phyloP scores from a whole-genome alignment of 2,797 vertebrate genomes.

The Graptemys geographica region DNA sequence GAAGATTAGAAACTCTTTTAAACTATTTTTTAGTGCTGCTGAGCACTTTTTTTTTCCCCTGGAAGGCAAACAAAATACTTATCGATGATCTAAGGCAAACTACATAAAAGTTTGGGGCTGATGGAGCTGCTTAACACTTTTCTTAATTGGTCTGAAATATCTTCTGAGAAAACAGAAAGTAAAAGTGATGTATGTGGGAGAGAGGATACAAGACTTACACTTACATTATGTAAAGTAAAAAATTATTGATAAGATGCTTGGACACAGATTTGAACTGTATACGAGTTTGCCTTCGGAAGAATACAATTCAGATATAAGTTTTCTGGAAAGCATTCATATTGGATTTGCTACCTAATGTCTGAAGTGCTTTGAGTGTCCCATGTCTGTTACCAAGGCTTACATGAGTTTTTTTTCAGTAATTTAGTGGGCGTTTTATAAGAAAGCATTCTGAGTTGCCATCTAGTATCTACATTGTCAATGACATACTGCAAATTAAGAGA shows the following conservation, averaged over 20 bases:
- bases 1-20: not conserved
- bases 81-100: not conserved
- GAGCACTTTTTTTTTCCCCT: not conserved
- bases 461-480: not conserved
- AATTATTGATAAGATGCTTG: not conserved
- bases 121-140: not conserved
- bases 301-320: not conserved
- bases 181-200: not conserved
- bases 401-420: not conserved
- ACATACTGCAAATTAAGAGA: not conserved
- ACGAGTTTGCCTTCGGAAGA: not conserved
- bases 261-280: not conserved
- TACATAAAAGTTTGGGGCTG: not conserved
- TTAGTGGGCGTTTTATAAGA: not conserved
- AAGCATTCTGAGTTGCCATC: not conserved
- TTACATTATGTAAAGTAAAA: not conserved
- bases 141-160: not conserved
- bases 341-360: not conserved
- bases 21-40: not conserved
- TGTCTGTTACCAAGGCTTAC: not conserved
- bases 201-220: not conserved
- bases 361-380: not conserved
- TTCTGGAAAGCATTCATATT: not conserved
- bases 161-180: slow-evolving; percentile 5
- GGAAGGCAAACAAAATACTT: not conserved